These are phyloP conservation scores for Papilio dardanus DNA, from an alignment of 1,140 invertebrate species.

Conservation along the genomic window DNA sequence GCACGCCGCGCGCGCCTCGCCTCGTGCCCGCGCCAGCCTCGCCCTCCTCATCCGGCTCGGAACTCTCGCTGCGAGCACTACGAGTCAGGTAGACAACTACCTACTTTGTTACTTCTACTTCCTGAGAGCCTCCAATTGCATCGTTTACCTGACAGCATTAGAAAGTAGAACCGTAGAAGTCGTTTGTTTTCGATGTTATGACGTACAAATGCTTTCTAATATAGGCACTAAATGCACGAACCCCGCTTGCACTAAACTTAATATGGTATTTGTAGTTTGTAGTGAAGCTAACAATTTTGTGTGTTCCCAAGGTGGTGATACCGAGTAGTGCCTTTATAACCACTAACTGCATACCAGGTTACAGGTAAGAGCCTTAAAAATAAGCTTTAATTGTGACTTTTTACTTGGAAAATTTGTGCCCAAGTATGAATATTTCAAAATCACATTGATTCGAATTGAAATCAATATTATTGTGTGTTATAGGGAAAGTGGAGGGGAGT, in stretches of 20 bases:
- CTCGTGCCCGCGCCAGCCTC: slow-evolving; percentile 56
- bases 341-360: slow-evolving; percentile 41
- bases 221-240: slow-evolving; percentile 47
- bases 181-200: not conserved
- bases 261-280: not conserved
- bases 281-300: slow-evolving; percentile 43
- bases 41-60: slow-evolving; percentile 65
- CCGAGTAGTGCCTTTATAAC: slow-evolving; percentile 43
- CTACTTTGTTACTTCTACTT: not conserved
- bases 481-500: slow-evolving; percentile 46
- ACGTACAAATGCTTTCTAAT: slow-evolving; percentile 42
- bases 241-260: slow-evolving; percentile 43
- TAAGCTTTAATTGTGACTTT: slow-evolving; percentile 32
- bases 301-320: slow-evolving; percentile 50
- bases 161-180: not conserved
- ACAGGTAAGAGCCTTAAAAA: slow-evolving; percentile 46
- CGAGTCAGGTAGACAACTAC: slow-evolving; percentile 9
- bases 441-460: too few species aligned
- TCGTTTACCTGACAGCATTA: too few species aligned
- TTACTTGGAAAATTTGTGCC: too few species aligned
- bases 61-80: slow-evolving; percentile 58
- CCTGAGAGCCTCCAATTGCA: too few species aligned
- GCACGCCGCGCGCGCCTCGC: slow-evolving; percentile 63
- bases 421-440: too few species aligned
- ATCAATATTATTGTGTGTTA: not conserved